Base-by-base conservation (phyloP, 1,140 invertebrate species). In the Drosophila ficusphila region DNA sequence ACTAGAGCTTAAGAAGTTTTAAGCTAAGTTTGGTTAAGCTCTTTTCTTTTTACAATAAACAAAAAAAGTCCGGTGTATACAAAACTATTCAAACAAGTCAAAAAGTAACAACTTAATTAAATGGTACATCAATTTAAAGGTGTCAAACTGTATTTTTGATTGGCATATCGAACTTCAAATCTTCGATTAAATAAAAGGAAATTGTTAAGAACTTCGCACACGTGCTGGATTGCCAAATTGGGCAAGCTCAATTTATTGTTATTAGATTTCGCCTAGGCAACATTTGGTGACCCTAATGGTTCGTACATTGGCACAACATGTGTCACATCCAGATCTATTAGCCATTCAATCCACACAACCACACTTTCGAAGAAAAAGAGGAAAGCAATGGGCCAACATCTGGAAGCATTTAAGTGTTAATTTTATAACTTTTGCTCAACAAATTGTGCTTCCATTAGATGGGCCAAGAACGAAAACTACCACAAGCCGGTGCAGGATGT, bases 321-420 rank as follows among this genome's bases (percentile, higher is more conserved):
- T 67, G 70, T 31, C 70, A 41, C 36, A 67, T 42, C 19, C 39
- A 52, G 34, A 36, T 41, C 44, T 53, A 68, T 69, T 48, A 46
- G 39, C 9, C 44, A 68, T 60, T 73, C 47, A 18, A 7, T n/a
- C 5, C 18, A 14, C 31, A 19, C 21, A 34, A 33, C 23, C 1
- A 47, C 29, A 41, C 16, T 23, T 49, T 21, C n/a, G 11, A n/a
- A 12, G 12, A 33, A 31, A 23, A 23, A 4, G 8, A 19, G 31
- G 16, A 18, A 44, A 16, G 6, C 11, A 31, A 11, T 31, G 29
- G 14, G 18, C 36, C 42, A 51, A 76, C 78, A 81, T 81, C 77
- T 79, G 77, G 27, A 44, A 47, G 44, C 77, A 76, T 82, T 79
- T 82, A 81, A 65, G 76, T 79, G 65, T 79, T 79, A 62, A 75